Evolutionary conservation across 2,797 vertebrate species (phyloP), one percentile per base, ranked within the genome.

Genomic region (Rhinichthys osculus): DNA sequence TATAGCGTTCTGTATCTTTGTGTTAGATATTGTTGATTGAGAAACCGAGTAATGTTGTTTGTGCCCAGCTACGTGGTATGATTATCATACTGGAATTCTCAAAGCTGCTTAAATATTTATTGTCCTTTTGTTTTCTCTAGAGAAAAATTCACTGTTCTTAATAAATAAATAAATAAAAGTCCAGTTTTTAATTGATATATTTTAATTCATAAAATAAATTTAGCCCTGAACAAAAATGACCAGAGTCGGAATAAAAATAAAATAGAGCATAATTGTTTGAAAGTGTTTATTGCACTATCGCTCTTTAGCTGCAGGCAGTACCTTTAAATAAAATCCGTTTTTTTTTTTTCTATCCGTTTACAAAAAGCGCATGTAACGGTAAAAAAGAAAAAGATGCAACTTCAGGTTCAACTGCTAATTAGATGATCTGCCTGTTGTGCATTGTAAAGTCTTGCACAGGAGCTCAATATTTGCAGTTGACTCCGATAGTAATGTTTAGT

Each of bases 71-170:
- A 21, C 27, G 38, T 80, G 69, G 87, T 89, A 84, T 83, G 79
- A 88, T 83, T 47, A 77, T 86, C 73, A 73, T 80, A 73, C 70
- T 88, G 82, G 82, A 86, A 85, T 86, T 71, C 84, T 86, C 93
- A 94, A 90, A 92, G 91, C 92, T 93, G 96, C 96, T 97, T 97
- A 35, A 73, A 59, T 79, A 38, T 76, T 81, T 71, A 80, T 81
- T 85, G 14, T 73, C 40, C 71, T 30, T 64, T 77, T 57, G 27
- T 87, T 84, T 87, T 83, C 50, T 74, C 50, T 35, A 52, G 62
- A 83, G 66, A 83, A 54, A 71, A 38, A 38, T 64, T 78, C 0
- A 59, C 74, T 35, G 35, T 54, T 80, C 42, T 66, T 7, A 17
- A 72, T 13, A 35, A 54, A 77, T 40, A 78, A 11, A 42, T 13